A percentile compares a stretch with the other conserved stretches of the same genome.
Evolutionary conservation across 2,113 vertebrate species (phyloP).

Genomic region (Hippoglossus stenolepis): DNA sequence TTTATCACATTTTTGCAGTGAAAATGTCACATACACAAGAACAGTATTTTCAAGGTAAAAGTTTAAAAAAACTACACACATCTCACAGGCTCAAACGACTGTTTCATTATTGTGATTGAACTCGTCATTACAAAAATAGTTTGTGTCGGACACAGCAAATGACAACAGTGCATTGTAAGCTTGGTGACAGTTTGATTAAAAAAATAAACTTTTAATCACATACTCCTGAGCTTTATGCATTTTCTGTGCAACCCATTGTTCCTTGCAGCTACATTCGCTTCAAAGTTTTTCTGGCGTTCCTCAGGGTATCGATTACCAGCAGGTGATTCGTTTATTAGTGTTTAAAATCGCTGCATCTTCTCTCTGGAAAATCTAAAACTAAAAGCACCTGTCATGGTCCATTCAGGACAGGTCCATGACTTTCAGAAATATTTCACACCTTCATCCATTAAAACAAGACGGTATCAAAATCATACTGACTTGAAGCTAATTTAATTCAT

Average conservation of each 20-base stretch:
- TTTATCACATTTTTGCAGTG: background rate
- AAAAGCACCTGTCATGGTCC: background rate
- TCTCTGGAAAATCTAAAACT: no score
- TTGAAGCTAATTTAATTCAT: constrained; percentile 6
- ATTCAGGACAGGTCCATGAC: background rate
- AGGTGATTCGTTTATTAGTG: constrained; percentile 11
- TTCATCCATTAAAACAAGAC: constrained; percentile 1
- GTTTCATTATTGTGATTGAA: constrained; percentile 49
- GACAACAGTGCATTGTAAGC: background rate
- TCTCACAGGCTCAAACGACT: constrained; percentile 64
- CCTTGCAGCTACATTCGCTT: constrained; percentile 6
- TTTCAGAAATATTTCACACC: background rate
- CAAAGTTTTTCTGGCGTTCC: constrained; percentile 17
- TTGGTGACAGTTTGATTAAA: constrained; percentile 27
- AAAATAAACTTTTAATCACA: constrained; percentile 22
- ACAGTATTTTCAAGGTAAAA: background rate
- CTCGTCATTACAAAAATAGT: constrained; percentile 45
- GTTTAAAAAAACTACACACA: background rate
- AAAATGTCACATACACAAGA: background rate
- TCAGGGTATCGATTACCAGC: constrained; percentile 2
- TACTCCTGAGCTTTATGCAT: constrained; percentile 40
- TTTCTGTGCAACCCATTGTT: constrained; percentile 30
- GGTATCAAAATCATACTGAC: background rate
- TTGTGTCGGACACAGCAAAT: constrained; percentile 3
- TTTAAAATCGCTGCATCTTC: no score